Conservation (phyloP, 2,113 vertebrate species). For the Lota lota region DNA sequence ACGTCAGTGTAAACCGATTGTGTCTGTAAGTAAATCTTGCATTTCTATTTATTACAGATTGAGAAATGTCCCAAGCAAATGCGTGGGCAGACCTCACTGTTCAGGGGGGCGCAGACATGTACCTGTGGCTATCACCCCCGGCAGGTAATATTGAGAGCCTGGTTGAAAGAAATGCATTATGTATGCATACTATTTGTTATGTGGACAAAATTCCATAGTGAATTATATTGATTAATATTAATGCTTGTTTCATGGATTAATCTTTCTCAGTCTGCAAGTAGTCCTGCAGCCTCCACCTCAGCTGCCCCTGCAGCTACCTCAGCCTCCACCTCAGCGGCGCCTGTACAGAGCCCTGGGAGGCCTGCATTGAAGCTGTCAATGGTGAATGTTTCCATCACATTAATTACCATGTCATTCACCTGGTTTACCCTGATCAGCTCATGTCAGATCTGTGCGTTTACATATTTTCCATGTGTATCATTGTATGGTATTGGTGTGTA, state of each 20-base stretch:
- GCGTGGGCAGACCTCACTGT: neutral
- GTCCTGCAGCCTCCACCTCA: neutral
- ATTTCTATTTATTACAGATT: neutral
- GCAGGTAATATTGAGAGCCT: neutral
- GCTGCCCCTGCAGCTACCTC: neutral
- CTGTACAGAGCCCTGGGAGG: no score
- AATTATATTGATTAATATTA: neutral
- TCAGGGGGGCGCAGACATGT: neutral
- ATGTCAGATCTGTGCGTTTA: no score
- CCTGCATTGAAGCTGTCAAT: no score
- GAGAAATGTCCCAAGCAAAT: neutral
- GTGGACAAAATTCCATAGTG: neutral
- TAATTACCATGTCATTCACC: no score
- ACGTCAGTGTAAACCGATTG: no score
- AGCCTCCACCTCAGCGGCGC: no score
- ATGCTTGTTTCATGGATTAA: neutral
- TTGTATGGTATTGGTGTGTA: no score
- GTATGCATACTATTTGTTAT: neutral
- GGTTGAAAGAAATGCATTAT: neutral
- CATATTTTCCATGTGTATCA: no score
- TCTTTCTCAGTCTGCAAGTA: neutral
- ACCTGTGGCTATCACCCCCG: neutral
- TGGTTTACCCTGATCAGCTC: no score
- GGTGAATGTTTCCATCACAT: no score
- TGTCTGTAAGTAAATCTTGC: no score